Evolutionary conservation across 2,797 vertebrate species (phyloP).

Genomic region (Acrossocheilus fasciatus): DNA sequence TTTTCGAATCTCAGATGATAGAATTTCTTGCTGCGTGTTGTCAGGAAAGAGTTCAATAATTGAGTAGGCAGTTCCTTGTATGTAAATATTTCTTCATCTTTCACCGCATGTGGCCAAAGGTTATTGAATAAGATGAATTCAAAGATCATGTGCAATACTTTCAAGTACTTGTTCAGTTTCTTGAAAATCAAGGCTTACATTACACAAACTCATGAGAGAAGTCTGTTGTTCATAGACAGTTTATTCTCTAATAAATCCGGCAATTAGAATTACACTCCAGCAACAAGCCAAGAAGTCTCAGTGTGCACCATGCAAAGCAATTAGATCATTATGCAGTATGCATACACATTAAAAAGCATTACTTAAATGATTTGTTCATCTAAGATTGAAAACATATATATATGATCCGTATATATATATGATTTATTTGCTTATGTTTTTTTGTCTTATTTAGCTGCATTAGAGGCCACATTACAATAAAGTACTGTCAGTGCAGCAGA

Average conservation of each 20-base stretch:
- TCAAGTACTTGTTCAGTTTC: not conserved
- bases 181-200: not conserved
- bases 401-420: no score
- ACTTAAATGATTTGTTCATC: not conserved
- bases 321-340: not conserved
- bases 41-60: not conserved
- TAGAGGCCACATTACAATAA: not conserved
- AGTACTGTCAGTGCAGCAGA: not conserved
- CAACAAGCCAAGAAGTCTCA: not conserved
- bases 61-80: not conserved
- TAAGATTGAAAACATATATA: not conserved
- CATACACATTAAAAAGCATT: slow-evolving; percentile 1
- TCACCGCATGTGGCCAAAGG: not conserved
- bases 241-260: not conserved
- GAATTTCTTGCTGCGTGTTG: not conserved
- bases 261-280: not conserved
- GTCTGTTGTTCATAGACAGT: not conserved
- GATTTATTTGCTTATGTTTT: not conserved
- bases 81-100: slow-evolving; percentile 2
- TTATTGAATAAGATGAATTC: not conserved
- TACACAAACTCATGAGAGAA: not conserved
- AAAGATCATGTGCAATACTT: not conserved
- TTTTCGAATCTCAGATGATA: not conserved
- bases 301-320: not conserved
- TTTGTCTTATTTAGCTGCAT: not conserved